Evolutionary conservation across 1,140 invertebrate genomes (phyloP).

Genomic region (Polypedilum pembai): DNA sequence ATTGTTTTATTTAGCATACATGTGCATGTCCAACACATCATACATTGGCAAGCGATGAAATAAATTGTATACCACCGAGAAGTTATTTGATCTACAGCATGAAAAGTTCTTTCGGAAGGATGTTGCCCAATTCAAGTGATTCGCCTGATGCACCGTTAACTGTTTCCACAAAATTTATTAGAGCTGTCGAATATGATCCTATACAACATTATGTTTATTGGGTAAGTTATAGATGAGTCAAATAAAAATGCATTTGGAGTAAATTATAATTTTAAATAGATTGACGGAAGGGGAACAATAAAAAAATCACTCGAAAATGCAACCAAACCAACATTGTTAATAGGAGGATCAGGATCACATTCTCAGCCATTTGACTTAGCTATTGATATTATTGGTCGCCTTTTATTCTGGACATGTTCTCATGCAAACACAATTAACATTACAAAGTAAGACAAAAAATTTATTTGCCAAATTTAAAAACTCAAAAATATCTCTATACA

Average conservation of each 20-base stretch:
- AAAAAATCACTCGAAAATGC: slow-evolving; percentile 61
- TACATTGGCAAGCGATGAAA: slow-evolving; percentile 58
- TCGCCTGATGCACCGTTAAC: slow-evolving; percentile 77
- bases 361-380: slow-evolving; percentile 69
- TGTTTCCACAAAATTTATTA: slow-evolving; percentile 68
- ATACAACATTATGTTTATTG: slow-evolving; percentile 67
- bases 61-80: slow-evolving; percentile 69
- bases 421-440: slow-evolving; percentile 81
- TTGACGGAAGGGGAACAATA: slow-evolving; percentile 72
- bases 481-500: slow-evolving; percentile 36
- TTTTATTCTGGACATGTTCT: slow-evolving; percentile 82
- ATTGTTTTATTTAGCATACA: slow-evolving; percentile 29
- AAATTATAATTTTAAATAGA: slow-evolving; percentile 42
- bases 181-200: slow-evolving; percentile 80
- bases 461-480: not conserved
- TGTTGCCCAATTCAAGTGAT: slow-evolving; percentile 66
- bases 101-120: slow-evolving; percentile 69
- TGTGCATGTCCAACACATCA: slow-evolving; percentile 86
- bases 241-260: slow-evolving; percentile 29
- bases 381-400: slow-evolving; percentile 70
- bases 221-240: slow-evolving; percentile 44
- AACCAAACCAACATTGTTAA: slow-evolving; percentile 51
- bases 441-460: slow-evolving; percentile 53
- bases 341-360: slow-evolving; percentile 45
- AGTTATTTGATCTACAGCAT: slow-evolving; percentile 82